These are phyloP conservation scores for Suillia variegata DNA, from an alignment of 2,888 invertebrate species.

Conservation along the genomic window DNA sequence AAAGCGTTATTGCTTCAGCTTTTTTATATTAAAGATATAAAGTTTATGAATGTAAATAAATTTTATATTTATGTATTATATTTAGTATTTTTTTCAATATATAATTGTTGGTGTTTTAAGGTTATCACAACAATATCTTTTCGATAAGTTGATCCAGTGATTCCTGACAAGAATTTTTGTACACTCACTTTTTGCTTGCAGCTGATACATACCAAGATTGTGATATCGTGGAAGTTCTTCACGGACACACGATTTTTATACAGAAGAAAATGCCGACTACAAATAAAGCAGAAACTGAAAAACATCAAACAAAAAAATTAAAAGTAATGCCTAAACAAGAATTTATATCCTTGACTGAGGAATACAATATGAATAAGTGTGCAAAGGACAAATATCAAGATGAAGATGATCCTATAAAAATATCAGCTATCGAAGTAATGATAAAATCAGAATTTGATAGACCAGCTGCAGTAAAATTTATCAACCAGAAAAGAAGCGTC, in stretches of 20 bases:
- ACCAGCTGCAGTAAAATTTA: too few relatives aligned
- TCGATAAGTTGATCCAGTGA: slow-evolving; percentile 17
- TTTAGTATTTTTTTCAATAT: too few relatives aligned
- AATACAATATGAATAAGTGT: slow-evolving; percentile 8
- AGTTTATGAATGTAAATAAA: too few relatives aligned
- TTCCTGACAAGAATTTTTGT: slow-evolving; percentile 30
- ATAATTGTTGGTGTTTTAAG: too few relatives aligned
- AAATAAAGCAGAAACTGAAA: not conserved
- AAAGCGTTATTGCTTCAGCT: too few relatives aligned
- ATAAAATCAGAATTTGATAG: not conserved
- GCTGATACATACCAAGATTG: slow-evolving; percentile 7
- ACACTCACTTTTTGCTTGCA: slow-evolving; percentile 30
- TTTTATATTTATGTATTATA: too few relatives aligned
- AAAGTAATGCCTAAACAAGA: not conserved
- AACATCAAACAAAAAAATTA: not conserved
- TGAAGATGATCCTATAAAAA: slow-evolving; percentile 22
- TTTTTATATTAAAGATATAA: too few relatives aligned
- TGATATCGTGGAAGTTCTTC: too few relatives aligned
- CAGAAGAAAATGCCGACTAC: not conserved
- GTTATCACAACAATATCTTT: too few relatives aligned
- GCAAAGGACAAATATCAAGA: not conserved
- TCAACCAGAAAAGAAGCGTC: too few relatives aligned
- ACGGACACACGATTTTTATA: too few relatives aligned
- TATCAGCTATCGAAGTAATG: slow-evolving; percentile 5
- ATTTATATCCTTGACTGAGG: slow-evolving; percentile 6